Evolutionary conservation across 2,113 vertebrate species (phyloP).

Genomic region (Gymnarchus niloticus): DNA sequence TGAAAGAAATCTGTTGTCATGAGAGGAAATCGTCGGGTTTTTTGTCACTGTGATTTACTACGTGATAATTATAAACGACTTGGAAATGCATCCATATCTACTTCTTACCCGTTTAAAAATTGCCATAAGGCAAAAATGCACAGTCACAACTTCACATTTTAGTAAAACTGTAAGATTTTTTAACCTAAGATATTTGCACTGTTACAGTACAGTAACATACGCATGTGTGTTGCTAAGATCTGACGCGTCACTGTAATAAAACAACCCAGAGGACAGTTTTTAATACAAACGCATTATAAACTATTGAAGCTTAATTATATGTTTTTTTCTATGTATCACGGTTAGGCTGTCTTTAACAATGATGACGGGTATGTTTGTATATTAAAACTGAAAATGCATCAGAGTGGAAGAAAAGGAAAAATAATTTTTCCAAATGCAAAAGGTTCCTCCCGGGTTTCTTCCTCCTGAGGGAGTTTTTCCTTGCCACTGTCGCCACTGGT

Average conservation of each 20-base stretch:
- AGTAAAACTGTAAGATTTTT: not conserved
- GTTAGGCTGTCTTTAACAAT: not conserved
- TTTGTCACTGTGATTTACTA: no score
- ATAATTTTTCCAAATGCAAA: conserved; percentile 38
- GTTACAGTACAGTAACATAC: not conserved
- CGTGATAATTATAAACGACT: not conserved
- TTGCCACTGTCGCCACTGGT: no score
- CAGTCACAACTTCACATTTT: not conserved
- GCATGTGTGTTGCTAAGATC: not conserved
- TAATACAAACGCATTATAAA: not conserved
- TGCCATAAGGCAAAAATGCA: not conserved
- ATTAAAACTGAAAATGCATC: conserved; percentile 6
- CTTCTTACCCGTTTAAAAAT: not conserved
- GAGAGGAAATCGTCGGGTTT: no score
- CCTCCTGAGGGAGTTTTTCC: no score
- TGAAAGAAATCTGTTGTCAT: no score
- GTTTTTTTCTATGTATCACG: not conserved
- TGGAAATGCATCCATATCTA: not conserved
- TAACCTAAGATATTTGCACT: not conserved
- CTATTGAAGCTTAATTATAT: not conserved
- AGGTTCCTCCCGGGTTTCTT: conserved; percentile 24
- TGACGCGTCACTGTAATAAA: not conserved
- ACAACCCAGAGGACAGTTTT: not conserved
- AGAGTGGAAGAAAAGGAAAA: conserved; percentile 24
- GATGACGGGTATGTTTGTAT: not conserved